phyloP scores from a whole-genome alignment of 2,113 vertebrate species.

The Tychaedon coryphoeus region DNA sequence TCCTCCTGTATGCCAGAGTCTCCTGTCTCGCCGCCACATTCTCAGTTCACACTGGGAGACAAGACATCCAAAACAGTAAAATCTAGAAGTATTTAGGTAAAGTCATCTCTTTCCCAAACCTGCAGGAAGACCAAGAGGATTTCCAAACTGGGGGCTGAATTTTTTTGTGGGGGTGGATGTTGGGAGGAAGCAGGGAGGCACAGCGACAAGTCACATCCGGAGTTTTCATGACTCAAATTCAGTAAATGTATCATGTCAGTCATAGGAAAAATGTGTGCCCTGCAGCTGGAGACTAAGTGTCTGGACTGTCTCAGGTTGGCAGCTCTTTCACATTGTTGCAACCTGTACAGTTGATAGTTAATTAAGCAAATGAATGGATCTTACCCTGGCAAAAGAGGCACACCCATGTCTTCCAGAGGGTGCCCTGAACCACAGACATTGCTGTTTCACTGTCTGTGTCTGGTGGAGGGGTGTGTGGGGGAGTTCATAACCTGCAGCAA shows the following conservation, averaged over 20 bases:
- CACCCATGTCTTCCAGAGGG: not conserved
- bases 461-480: not conserved
- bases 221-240: not conserved
- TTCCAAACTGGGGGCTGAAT: not conserved
- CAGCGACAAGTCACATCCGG: not conserved
- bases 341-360: not conserved
- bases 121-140: not conserved
- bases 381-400: not conserved
- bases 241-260: not conserved
- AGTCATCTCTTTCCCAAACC: not conserved
- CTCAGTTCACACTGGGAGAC: not conserved
- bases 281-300: not conserved
- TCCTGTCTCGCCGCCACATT: rapidly evolving
- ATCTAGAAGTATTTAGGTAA: not conserved
- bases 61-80: not conserved
- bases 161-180: not conserved
- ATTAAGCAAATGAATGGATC: not conserved
- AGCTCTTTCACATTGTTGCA: not conserved
- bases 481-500: slow-evolving; percentile 64
- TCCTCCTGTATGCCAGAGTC: not conserved
- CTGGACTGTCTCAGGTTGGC: not conserved
- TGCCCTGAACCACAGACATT: not conserved
- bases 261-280: not conserved
- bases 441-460: not conserved
- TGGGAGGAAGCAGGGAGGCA: not conserved